Evolutionary conservation across 2,888 invertebrate genomes (phyloP).

Genomic region (Apomyelois bistriatella): DNA sequence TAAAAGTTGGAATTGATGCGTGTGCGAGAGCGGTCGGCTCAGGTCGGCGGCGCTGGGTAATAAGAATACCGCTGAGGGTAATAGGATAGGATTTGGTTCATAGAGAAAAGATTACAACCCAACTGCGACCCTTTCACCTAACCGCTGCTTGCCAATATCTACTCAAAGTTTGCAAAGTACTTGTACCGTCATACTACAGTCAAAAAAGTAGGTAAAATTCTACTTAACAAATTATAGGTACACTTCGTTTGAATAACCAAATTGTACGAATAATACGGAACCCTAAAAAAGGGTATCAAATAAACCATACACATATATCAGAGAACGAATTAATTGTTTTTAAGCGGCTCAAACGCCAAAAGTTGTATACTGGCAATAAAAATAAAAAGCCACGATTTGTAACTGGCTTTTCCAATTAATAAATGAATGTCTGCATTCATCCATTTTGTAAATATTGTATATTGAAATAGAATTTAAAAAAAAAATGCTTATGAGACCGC

Average conservation of each 20-base stretch:
- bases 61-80: conserved; percentile 50
- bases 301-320: conserved; percentile 26
- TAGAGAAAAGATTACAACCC: conserved; percentile 47
- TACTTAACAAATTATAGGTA: conserved; percentile 19
- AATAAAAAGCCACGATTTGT: conserved; percentile 30
- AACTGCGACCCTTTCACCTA: conserved; percentile 37
- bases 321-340: conserved; percentile 29
- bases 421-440: conserved; percentile 10
- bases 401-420: conserved; percentile 26
- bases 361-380: conserved; percentile 22
- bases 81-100: conserved; percentile 51
- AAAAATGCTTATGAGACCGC: too few relatives aligned
- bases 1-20: conserved; percentile 41
- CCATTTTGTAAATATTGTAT: too few relatives aligned
- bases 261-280: too few relatives aligned
- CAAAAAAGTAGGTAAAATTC: conserved; percentile 14
- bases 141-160: conserved; percentile 29
- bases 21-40: conserved; percentile 28
- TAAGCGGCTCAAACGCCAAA: conserved; percentile 21
- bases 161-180: conserved; percentile 21
- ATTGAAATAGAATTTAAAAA: too few relatives aligned
- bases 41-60: conserved; percentile 33
- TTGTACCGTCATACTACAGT: background rate
- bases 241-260: conserved; percentile 19
- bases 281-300: conserved; percentile 21